These are phyloP conservation scores for Sebastes ruberrimus DNA, from an alignment of 2,797 vertebrate species.

Conservation along the genomic window DNA sequence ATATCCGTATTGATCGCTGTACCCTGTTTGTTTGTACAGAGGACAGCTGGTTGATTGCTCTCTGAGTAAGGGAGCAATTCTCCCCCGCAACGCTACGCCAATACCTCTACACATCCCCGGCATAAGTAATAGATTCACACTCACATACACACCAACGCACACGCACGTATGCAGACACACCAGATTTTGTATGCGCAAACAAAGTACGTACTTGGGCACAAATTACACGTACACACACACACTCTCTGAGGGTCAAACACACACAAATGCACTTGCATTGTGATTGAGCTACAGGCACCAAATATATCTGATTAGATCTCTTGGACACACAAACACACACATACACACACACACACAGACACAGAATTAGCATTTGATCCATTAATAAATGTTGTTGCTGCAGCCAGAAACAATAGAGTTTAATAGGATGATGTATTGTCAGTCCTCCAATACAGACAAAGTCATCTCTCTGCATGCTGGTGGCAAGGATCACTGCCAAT, in stretches of 20 bases:
- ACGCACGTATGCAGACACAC: conserved; percentile 26
- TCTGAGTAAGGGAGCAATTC: conserved; percentile 70
- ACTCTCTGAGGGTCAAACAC: neutral
- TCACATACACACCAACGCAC: conserved; percentile 9
- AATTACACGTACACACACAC: neutral
- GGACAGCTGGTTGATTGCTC: conserved; percentile 81
- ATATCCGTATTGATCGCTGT: conserved; percentile 81
- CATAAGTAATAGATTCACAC: conserved; percentile 59
- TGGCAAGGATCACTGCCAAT: conserved; percentile 34
- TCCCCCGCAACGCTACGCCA: conserved; percentile 40
- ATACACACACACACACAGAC: neutral
- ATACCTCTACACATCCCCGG: conserved; percentile 35
- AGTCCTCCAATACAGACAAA: conserved; percentile 53
- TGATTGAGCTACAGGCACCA: conserved; percentile 1
- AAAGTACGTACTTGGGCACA: neutral
- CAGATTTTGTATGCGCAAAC: conserved; percentile 12
- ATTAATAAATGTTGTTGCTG: conserved; percentile 56
- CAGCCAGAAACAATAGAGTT: conserved; percentile 55
- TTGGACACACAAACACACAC: conserved; percentile 1
- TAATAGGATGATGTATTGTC: conserved; percentile 72
- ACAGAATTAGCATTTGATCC: conserved; percentile 34
- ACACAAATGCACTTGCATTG: neutral
- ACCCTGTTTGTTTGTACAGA: conserved; percentile 76
- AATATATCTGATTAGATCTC: conserved; percentile 1
- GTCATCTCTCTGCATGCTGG: conserved; percentile 54